phyloP scores from a whole-genome alignment of 1,140 invertebrate genomes.

The Spodoptera litura region DNA sequence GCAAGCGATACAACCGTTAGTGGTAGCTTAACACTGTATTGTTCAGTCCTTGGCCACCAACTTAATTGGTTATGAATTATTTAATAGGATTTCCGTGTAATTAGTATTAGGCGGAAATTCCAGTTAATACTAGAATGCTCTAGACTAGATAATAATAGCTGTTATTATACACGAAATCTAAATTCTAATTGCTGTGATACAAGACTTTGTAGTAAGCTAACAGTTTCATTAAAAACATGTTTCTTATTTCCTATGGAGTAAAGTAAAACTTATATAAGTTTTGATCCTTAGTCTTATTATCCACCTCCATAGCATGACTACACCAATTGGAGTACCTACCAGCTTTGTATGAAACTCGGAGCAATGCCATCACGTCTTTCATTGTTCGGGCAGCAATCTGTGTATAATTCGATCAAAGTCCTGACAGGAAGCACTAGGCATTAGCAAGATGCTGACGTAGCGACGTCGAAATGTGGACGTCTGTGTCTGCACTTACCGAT shows the following conservation, averaged over 20 bases:
- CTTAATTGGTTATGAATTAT: conserved; percentile 42
- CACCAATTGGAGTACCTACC: neutral
- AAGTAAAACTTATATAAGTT: too few species aligned
- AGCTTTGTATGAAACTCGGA: neutral
- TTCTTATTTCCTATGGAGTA: too few species aligned
- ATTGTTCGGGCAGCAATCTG: neutral
- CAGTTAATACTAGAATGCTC: conserved; percentile 15
- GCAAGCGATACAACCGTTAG: neutral
- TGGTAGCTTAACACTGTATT: conserved; percentile 9
- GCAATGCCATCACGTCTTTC: neutral
- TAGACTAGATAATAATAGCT: conserved; percentile 14
- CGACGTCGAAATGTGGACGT: conserved; percentile 46
- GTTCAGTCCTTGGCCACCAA: conserved; percentile 7
- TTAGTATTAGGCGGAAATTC: conserved; percentile 29
- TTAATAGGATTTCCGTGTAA: neutral
- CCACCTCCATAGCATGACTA: too few species aligned
- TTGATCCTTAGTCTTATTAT: too few species aligned
- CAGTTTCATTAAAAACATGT: too few species aligned
- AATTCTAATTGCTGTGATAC: neutral
- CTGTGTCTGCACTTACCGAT: conserved; percentile 50
- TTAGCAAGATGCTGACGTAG: conserved; percentile 43
- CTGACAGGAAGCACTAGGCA: conserved; percentile 11
- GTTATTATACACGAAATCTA: neutral
- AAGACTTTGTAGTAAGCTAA: neutral
- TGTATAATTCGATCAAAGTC: conserved; percentile 50